Conservation (phyloP, 2,888 invertebrate species). For the Muschampia plurimacula region DNA sequence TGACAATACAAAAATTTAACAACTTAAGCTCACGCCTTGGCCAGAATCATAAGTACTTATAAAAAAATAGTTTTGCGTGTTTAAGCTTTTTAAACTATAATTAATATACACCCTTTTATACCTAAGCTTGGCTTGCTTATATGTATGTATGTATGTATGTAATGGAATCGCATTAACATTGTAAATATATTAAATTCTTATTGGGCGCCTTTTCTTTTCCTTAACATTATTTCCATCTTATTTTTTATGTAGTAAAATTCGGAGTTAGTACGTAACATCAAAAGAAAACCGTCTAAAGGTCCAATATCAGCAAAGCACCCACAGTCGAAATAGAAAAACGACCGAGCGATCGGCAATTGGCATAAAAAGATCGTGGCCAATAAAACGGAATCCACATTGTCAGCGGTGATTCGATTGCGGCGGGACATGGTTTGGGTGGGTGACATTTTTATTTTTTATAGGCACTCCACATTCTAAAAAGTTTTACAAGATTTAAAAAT, state of each 20-base stretch:
- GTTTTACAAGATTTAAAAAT: background rate
- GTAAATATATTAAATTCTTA: too few relatives aligned
- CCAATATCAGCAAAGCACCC: conserved; percentile 47
- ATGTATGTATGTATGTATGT: too few relatives aligned
- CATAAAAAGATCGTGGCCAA: conserved; percentile 82
- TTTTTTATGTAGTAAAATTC: background rate
- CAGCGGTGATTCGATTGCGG: conserved; percentile 70
- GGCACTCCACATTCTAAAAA: background rate
- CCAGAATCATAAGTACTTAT: too few relatives aligned
- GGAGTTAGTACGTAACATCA: background rate
- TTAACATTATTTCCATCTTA: conserved; percentile 1
- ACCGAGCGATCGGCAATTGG: conserved; percentile 64
- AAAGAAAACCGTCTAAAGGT: background rate
- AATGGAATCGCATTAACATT: too few relatives aligned
- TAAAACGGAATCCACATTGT: conserved; percentile 78
- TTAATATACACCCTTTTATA: too few relatives aligned
- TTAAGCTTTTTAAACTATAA: too few relatives aligned
- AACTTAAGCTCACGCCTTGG: too few relatives aligned
- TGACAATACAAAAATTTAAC: too few relatives aligned
- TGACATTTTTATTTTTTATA: conserved; percentile 70
- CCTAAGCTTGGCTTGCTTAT: too few relatives aligned
- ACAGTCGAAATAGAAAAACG: conserved; percentile 78
- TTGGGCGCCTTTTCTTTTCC: background rate
- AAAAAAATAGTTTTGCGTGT: too few relatives aligned
- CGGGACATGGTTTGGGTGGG: conserved; percentile 81